These are phyloP conservation scores for Agrochola circellaris DNA, from an alignment of 2,888 invertebrate genomes.

Conservation along the genomic window DNA sequence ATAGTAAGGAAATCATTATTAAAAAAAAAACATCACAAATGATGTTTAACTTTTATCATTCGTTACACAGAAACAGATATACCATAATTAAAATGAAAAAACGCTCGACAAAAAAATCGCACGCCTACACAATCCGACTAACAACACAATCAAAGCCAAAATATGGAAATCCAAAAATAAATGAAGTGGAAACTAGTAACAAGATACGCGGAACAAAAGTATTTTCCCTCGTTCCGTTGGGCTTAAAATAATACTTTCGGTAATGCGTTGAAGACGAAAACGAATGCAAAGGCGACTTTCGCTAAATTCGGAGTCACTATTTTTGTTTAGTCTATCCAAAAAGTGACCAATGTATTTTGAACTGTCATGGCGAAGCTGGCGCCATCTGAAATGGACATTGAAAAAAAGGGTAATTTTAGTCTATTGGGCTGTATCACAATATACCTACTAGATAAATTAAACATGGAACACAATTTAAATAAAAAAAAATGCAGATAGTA, in stretches of 20 bases:
- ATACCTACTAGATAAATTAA: neutral
- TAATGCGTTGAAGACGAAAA: constrained; percentile 57
- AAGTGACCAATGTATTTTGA: constrained; percentile 21
- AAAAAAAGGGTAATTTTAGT: too few relatives aligned
- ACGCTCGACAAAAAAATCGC: constrained; percentile 17
- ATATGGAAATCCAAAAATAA: constrained; percentile 66
- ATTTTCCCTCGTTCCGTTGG: constrained; percentile 60
- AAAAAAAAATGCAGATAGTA: neutral
- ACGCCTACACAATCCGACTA: constrained; percentile 19
- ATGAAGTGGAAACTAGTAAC: constrained; percentile 67
- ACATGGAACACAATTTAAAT: neutral
- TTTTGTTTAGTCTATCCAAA: constrained; percentile 56
- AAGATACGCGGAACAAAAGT: constrained; percentile 72
- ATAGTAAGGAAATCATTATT: neutral
- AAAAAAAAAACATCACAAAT: neutral
- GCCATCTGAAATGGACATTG: neutral
- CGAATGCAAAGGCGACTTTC: constrained; percentile 51
- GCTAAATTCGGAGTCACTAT: constrained; percentile 67
- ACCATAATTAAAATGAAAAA: neutral
- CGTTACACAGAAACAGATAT: neutral
- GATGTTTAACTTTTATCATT: neutral
- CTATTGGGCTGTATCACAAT: too few relatives aligned
- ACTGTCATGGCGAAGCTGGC: neutral
- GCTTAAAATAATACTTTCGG: constrained; percentile 66
- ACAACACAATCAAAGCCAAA: constrained; percentile 39